Evolutionary conservation across 2,888 invertebrate species (phyloP), one percentile per base, ranked within the genome.

Genomic region (Fragum sueziense): DNA sequence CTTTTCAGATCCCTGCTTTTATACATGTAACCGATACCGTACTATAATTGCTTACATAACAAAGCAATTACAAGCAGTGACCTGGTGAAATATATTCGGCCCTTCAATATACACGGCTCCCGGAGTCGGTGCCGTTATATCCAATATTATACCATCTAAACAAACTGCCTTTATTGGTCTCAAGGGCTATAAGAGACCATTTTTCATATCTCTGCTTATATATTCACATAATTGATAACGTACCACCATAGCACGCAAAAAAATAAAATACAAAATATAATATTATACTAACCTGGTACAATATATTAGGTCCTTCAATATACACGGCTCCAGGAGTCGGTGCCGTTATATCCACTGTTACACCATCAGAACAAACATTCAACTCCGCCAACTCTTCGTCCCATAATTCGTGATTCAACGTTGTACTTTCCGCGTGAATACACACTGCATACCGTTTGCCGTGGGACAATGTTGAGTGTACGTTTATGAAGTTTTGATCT

Each of bases 101-200:
- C 65, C 65, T 22, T 37, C 33, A 3, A 65, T 65, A 31, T 37
- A 78, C n/a, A 86, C 85, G 20, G 65, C 31, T 0, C 84, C 86
- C 20, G 75, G 65, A 17, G 29, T 65, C 0, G 88, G 88, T n/a
- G 84, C 76, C n/a, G 84, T 81, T 9, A 82, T 31, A 73, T 88
- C 88, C 9, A 87, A 76, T 34, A 85, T 87, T 47, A 88, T 73
- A 11, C 88, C 88, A 75, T 87, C 87, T 62, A 84, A 85, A 74
- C 88, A 88, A 29, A 61, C 77, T n/a, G n/a, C n/a, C n/a, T n/a
- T n/a, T n/a, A n/a, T n/a, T n/a, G n/a, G n/a, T n/a, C n/a, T n/a
- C n/a, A n/a, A n/a, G n/a, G n/a, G n/a, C n/a, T n/a, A n/a, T n/a
- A n/a, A n/a, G n/a, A n/a, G n/a, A n/a, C n/a, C n/a, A n/a, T n/a